Percentiles rank a stretch among this genome's conserved stretches.
These are phyloP conservation scores for Holcopasites calliopsidis DNA, from an alignment of 1,140 invertebrate species.

Conservation along the genomic window DNA sequence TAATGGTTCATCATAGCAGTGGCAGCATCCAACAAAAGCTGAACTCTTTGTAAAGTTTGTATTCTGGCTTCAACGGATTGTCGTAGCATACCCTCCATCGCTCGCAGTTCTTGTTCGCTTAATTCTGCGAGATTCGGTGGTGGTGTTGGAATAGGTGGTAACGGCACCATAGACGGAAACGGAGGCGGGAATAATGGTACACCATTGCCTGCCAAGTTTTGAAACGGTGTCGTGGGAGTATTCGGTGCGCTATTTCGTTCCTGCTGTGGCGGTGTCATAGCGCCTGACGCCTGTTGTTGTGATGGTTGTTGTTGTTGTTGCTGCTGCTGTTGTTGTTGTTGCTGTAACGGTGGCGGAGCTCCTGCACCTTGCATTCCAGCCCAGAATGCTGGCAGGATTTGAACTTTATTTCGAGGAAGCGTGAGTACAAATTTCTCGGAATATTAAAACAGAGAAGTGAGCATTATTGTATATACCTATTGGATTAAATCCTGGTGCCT, in stretches of 20 bases:
- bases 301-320: conserved; percentile 41
- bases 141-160: conserved; percentile 87
- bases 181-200: conserved; percentile 81
- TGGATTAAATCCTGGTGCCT: conserved; percentile 70
- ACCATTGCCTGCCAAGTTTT: conserved; percentile 69
- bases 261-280: conserved; percentile 35
- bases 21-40: conserved; percentile 75
- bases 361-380: conserved; percentile 69
- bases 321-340: conserved; percentile 30
- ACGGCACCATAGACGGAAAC: conserved; percentile 83
- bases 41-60: conserved; percentile 78
- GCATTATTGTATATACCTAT: conserved; percentile 50
- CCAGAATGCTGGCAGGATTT: conserved; percentile 70
- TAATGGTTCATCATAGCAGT: conserved; percentile 79
- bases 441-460: not conserved
- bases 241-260: conserved; percentile 63
- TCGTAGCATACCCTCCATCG: conserved; percentile 93
- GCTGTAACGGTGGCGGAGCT: conserved; percentile 38
- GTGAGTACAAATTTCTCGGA: not conserved
- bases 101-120: conserved; percentile 89
- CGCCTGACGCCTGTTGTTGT: conserved; percentile 27
- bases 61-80: conserved; percentile 94
- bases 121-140: conserved; percentile 86
- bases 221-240: conserved; percentile 62
- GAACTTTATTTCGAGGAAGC: conserved; percentile 54